A percentile compares a stretch with the other conserved stretches of the same genome.
These are phyloP conservation scores for Dicentrarchus labrax DNA, from an alignment of 2,113 vertebrate genomes.

Conservation along the genomic window DNA sequence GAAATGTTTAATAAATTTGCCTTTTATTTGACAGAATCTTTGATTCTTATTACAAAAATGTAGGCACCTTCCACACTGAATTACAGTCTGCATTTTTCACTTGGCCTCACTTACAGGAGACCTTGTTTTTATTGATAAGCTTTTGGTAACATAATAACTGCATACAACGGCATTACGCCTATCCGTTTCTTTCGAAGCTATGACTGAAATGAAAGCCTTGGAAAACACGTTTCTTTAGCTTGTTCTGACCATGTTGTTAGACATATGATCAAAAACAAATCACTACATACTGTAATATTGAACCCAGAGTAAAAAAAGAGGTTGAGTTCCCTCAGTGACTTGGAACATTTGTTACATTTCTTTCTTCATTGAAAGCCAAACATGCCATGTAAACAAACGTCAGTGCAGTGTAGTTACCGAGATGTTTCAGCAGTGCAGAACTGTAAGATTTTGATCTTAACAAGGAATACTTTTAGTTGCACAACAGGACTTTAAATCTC, in stretches of 20 bases:
- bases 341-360: not conserved
- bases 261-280: slow-evolving; percentile 29
- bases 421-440: slow-evolving; percentile 1
- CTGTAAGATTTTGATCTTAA: slow-evolving; percentile 27
- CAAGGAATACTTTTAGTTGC: slow-evolving; percentile 24
- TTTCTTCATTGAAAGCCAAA: slow-evolving; percentile 33
- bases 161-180: slow-evolving; percentile 20
- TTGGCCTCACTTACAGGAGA: slow-evolving; percentile 27
- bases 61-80: slow-evolving; percentile 61
- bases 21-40: slow-evolving; percentile 72
- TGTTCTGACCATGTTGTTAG: slow-evolving; percentile 1
- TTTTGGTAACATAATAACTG: slow-evolving; percentile 15
- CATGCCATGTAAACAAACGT: slow-evolving; percentile 30
- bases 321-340: not conserved
- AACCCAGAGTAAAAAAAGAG: not conserved
- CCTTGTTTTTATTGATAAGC: not conserved
- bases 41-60: slow-evolving; percentile 69
- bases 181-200: slow-evolving; percentile 16
- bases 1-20: slow-evolving; percentile 46
- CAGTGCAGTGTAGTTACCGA: slow-evolving; percentile 46
- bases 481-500: slow-evolving; percentile 25
- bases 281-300: slow-evolving; percentile 5
- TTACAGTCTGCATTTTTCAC: slow-evolving; percentile 20
- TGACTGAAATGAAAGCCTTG: slow-evolving; percentile 43
- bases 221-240: slow-evolving; percentile 15